phyloP scores from a whole-genome alignment of 2,888 invertebrate species.

The Eugnorisma glareosa region DNA sequence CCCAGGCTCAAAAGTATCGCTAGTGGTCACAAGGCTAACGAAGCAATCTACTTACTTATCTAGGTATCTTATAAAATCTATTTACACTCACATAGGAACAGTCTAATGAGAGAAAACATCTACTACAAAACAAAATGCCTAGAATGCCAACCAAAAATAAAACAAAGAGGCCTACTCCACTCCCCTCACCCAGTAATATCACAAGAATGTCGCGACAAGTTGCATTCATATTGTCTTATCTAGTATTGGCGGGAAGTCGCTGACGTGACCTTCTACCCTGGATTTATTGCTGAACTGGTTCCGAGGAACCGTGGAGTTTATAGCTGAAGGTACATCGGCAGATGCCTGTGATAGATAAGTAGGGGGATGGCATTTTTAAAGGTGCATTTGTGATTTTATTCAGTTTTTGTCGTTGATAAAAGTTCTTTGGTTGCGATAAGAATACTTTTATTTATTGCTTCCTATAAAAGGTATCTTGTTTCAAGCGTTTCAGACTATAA shows the following conservation, averaged over 20 bases:
- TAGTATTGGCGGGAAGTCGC: slow-evolving; percentile 73
- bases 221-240: slow-evolving; percentile 75
- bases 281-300: slow-evolving; percentile 68
- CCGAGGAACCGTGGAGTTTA: slow-evolving; percentile 41
- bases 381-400: slow-evolving; percentile 1
- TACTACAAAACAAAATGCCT: neutral
- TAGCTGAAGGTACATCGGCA: slow-evolving; percentile 33
- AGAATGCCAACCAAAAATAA: neutral
- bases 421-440: neutral
- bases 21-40: neutral
- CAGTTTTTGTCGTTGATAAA: neutral
- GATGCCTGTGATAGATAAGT: slow-evolving; percentile 39
- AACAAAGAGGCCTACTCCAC: slow-evolving; percentile 37
- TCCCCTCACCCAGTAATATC: slow-evolving; percentile 54
- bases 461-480: neutral
- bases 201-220: slow-evolving; percentile 70
- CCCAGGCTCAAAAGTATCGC: neutral
- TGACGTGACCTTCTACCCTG: slow-evolving; percentile 69
- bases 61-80: neutral
- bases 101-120: neutral
- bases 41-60: neutral
- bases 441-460: neutral
- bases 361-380: neutral
- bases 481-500: neutral
- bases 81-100: neutral